Conservation (phyloP, 2,113 vertebrate genomes). For the Mastomys coucha region DNA sequence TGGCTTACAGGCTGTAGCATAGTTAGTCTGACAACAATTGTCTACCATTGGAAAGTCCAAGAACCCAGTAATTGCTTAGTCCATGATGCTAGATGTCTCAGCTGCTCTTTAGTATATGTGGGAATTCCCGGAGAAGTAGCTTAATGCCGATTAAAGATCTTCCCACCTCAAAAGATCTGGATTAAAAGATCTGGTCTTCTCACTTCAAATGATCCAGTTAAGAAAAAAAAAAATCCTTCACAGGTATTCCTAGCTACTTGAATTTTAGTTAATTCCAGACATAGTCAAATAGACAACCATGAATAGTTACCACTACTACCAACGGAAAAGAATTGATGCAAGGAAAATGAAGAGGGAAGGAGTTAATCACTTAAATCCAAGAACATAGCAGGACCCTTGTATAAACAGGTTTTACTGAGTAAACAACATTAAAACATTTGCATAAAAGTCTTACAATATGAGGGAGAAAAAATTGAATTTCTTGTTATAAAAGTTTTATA, state of each 20-base stretch:
- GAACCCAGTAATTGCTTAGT: background rate
- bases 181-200: background rate
- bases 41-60: no score
- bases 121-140: background rate
- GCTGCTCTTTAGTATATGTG: background rate
- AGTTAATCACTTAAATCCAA: background rate
- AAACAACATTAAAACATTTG: background rate
- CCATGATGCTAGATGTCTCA: background rate
- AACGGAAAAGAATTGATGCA: background rate
- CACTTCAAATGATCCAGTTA: background rate
- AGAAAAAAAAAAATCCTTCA: background rate
- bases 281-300: background rate
- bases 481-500: background rate
- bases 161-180: background rate
- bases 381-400: background rate
- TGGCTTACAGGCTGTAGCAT: no score
- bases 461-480: background rate
- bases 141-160: background rate
- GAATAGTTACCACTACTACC: background rate
- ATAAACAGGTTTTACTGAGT: background rate
- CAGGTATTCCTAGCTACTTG: background rate
- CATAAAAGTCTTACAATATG: background rate
- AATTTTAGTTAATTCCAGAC: background rate
- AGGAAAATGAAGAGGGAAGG: background rate
- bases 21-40: background rate